These are phyloP conservation scores for Melanotaenia trifasciata DNA, from an alignment of 2,797 vertebrate species.

Conservation along the genomic window DNA sequence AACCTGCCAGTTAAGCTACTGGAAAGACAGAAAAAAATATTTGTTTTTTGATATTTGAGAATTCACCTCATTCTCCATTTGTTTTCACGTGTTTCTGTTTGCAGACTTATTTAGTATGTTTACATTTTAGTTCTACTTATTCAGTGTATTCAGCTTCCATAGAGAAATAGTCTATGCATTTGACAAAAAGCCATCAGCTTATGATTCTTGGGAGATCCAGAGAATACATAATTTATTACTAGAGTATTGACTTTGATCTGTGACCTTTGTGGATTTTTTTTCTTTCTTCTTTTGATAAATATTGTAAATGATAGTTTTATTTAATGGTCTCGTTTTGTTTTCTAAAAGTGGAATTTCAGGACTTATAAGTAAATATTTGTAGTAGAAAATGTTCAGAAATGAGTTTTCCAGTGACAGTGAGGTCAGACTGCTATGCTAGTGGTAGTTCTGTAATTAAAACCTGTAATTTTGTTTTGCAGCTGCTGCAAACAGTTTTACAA, in stretches of 20 bases:
- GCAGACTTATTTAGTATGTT: slow-evolving; percentile 62
- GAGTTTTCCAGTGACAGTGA: slow-evolving; percentile 22
- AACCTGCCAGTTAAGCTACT: slow-evolving; percentile 19
- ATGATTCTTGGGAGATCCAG: slow-evolving; percentile 55
- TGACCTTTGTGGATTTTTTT: slow-evolving; percentile 39
- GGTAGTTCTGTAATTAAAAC: neutral
- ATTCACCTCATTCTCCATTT: slow-evolving; percentile 45
- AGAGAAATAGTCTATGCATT: slow-evolving; percentile 68
- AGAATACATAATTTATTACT: slow-evolving; percentile 65
- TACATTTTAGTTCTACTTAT: slow-evolving; percentile 61
- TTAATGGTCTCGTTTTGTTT: slow-evolving; percentile 63
- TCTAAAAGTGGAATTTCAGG: slow-evolving; percentile 48
- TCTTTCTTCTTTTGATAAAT: slow-evolving; percentile 49
- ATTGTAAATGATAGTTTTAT: slow-evolving; percentile 68
- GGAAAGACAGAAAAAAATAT: slow-evolving; percentile 20
- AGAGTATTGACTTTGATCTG: slow-evolving; percentile 53
- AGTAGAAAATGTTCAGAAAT: slow-evolving; percentile 40
- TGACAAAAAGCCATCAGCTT: slow-evolving; percentile 73
- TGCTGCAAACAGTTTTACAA: neutral
- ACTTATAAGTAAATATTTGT: slow-evolving; percentile 67
- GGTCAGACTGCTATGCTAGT: slow-evolving; percentile 27
- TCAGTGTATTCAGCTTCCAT: slow-evolving; percentile 55
- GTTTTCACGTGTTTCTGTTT: slow-evolving; percentile 60
- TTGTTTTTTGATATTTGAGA: slow-evolving; percentile 26
- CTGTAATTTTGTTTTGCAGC: neutral